phyloP scores from a whole-genome alignment of 2,888 invertebrate genomes.

The Cactoblastis cactorum region DNA sequence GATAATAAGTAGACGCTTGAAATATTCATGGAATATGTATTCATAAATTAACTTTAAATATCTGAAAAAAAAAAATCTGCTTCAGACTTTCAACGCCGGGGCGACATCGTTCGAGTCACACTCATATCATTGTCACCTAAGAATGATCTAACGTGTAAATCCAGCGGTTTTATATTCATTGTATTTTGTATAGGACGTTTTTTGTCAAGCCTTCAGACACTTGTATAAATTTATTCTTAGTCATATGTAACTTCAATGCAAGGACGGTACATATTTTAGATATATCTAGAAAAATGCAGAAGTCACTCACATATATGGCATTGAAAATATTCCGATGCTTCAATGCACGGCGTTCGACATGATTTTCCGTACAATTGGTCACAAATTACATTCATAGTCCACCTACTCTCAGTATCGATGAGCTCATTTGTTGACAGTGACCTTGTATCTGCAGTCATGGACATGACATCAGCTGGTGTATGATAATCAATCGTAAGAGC shows the following conservation, averaged over 20 bases:
- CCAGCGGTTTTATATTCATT: too few species aligned
- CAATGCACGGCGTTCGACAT: constrained; percentile 5
- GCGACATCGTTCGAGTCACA: too few species aligned
- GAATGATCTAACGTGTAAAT: too few species aligned
- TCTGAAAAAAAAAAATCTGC: too few species aligned
- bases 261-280: neutral
- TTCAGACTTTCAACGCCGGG: too few species aligned
- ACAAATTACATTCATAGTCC: constrained; percentile 49
- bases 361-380: constrained; percentile 34
- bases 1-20: too few species aligned
- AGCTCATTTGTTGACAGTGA: constrained; percentile 70
- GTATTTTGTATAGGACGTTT: too few species aligned
- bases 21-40: too few species aligned
- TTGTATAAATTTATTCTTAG: neutral
- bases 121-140: too few species aligned
- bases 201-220: too few species aligned
- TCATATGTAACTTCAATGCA: neutral
- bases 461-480: constrained; percentile 62
- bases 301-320: neutral
- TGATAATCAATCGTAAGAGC: constrained; percentile 48
- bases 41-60: too few species aligned
- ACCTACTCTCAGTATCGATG: constrained; percentile 55
- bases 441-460: constrained; percentile 60
- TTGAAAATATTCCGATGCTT: neutral
- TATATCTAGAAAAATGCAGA: neutral